Evolutionary conservation across 2,797 vertebrate species (phyloP).

Genomic region (Merluccius polli): DNA sequence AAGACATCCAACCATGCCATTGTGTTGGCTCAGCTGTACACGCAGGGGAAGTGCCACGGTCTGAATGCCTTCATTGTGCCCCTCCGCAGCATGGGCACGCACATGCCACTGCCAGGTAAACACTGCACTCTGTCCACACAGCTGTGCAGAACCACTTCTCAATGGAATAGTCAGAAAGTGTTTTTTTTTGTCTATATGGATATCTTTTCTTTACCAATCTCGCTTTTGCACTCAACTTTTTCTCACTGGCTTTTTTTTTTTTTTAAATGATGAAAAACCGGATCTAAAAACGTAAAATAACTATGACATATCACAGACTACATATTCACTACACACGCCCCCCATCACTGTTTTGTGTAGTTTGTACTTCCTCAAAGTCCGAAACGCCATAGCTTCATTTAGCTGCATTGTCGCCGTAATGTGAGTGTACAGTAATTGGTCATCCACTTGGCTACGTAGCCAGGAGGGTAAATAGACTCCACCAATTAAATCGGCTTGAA

Average conservation of each 20-base stretch:
- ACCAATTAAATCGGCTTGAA: no score
- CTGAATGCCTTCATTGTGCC: constrained; percentile 95
- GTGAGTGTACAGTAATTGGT: no score
- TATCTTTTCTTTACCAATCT: constrained; percentile 8
- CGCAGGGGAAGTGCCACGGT: constrained; percentile 83
- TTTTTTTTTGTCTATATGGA: not conserved
- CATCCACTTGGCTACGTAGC: no score
- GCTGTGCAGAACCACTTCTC: not conserved
- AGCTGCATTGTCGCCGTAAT: no score
- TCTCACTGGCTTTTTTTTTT: constrained; percentile 11
- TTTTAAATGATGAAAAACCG: not conserved
- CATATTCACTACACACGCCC: no score
- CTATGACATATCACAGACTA: no score
- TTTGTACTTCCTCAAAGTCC: no score
- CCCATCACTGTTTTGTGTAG: no score
- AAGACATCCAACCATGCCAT: constrained; percentile 95
- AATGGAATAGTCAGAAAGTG: not conserved
- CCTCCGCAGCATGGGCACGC: constrained; percentile 84
- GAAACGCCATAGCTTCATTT: no score
- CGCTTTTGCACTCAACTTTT: constrained; percentile 1
- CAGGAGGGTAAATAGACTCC: no score
- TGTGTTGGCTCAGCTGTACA: constrained; percentile 93
- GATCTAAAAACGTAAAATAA: no score
- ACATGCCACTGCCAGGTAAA: constrained; percentile 89
- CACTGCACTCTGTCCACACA: no score